Conservation (phyloP, 2,888 invertebrate species). For the Cerastis rubricosa region DNA sequence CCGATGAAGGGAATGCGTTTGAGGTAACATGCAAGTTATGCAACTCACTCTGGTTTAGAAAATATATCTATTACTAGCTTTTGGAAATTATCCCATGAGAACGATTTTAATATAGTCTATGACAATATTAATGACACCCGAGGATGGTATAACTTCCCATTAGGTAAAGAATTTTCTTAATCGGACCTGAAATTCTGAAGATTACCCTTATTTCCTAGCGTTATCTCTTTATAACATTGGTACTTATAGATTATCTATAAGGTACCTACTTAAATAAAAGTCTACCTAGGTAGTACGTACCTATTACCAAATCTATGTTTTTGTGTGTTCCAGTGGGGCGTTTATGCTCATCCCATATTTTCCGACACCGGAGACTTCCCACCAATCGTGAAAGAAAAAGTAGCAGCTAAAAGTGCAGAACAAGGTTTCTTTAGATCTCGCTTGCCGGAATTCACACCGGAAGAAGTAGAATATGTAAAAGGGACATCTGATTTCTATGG, state of each 20-base stretch:
- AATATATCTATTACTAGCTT: neutral
- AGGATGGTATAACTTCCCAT: neutral
- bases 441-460: conserved; percentile 90
- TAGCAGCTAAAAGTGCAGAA: conserved; percentile 89
- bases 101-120: neutral
- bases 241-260: neutral
- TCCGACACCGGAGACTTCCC: conserved; percentile 91
- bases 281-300: too few relatives aligned
- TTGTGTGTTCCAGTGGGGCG: conserved; percentile 83
- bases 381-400: conserved; percentile 88
- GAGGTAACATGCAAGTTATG: too few relatives aligned
- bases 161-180: neutral
- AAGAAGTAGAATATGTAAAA: conserved; percentile 91
- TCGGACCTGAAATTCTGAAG: neutral
- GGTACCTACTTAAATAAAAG: neutral
- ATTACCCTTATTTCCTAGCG: too few relatives aligned
- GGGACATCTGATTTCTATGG: conserved; percentile 93
- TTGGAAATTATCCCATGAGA: neutral
- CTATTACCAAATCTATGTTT: neutral
- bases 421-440: conserved; percentile 91
- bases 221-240: too few relatives aligned
- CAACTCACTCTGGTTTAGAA: neutral
- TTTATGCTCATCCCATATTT: conserved; percentile 92
- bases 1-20: conserved; percentile 86
- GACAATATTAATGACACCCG: too few relatives aligned